Percentiles rank a stretch among this genome's conserved stretches.
Evolutionary conservation across 2,888 invertebrate species (phyloP).

Genomic region (Pollenia amentaria): DNA sequence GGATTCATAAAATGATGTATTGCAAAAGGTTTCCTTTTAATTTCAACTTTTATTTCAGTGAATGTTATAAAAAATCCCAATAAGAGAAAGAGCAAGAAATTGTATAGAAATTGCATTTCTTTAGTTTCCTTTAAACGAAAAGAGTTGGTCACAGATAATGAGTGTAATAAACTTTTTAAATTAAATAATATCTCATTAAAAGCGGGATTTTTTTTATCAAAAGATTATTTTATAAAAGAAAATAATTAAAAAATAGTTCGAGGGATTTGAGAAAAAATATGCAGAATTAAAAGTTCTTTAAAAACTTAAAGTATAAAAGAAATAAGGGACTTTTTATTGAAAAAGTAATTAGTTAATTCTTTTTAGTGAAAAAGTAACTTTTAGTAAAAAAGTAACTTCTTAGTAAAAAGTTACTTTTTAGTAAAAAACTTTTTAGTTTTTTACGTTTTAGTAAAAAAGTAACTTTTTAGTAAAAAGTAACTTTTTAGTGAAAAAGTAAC

Average conservation of each 20-base stretch:
- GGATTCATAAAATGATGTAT: conserved; percentile 57
- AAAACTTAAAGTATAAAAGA: too few relatives aligned
- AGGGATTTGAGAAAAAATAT: too few relatives aligned
- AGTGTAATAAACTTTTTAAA: conserved; percentile 51
- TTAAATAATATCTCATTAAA: conserved; percentile 50
- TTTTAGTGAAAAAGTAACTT: too few relatives aligned
- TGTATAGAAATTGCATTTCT: conserved; percentile 29
- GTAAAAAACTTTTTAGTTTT: too few relatives aligned
- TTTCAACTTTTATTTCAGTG: conserved; percentile 28
- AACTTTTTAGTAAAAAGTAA: too few relatives aligned
- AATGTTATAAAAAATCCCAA: background rate
- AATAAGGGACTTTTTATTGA: too few relatives aligned
- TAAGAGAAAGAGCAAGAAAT: background rate
- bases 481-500: too few relatives aligned
- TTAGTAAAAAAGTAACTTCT: too few relatives aligned
- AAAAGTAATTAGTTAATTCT: too few relatives aligned
- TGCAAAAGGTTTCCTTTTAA: conserved; percentile 57
- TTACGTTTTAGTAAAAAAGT: too few relatives aligned
- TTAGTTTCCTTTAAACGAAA: background rate
- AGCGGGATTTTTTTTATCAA: conserved; percentile 14
- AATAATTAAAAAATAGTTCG: background rate
- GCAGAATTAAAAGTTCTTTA: too few relatives aligned
- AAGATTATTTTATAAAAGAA: background rate
- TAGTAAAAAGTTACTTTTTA: too few relatives aligned
- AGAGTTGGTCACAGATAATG: conserved; percentile 1